These are phyloP conservation scores for Euplagia quadripunctaria DNA, from an alignment of 2,888 invertebrate species.

Conservation along the genomic window DNA sequence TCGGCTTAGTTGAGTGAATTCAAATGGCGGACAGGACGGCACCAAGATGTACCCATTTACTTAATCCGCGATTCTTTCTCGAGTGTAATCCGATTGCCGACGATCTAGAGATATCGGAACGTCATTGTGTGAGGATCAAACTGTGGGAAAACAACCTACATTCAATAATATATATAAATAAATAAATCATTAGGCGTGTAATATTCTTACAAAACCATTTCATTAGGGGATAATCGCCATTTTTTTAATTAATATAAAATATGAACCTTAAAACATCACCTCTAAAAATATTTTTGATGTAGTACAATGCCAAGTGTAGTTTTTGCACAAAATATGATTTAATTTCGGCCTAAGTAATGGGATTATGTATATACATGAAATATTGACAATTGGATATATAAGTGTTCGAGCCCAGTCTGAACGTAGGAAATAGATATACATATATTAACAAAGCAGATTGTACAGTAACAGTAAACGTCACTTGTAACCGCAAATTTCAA, in stretches of 20 bases:
- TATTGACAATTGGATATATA: too few species aligned
- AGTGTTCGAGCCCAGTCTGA: too few species aligned
- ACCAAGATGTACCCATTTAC: slow-evolving; percentile 65
- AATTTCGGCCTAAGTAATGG: too few species aligned
- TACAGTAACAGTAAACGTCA: too few species aligned
- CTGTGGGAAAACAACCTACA: slow-evolving; percentile 16
- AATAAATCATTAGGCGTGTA: not conserved
- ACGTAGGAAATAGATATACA: too few species aligned
- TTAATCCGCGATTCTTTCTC: slow-evolving; percentile 70
- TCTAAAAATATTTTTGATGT: too few species aligned
- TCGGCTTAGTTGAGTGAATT: slow-evolving; percentile 68
- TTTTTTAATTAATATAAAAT: not conserved
- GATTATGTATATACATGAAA: too few species aligned
- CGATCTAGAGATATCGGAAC: slow-evolving; percentile 40
- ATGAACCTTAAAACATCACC: too few species aligned
- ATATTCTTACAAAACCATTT: not conserved
- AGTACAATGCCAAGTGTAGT: too few species aligned
- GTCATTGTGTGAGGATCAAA: slow-evolving; percentile 25
- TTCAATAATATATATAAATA: not conserved
- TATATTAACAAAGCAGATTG: too few species aligned
- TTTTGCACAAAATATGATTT: too few species aligned
- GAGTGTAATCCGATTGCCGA: slow-evolving; percentile 63
- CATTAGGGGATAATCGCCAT: not conserved
- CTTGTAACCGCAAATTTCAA: too few species aligned
- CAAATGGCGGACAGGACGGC: slow-evolving; percentile 62